phyloP scores from a whole-genome alignment of 1,140 invertebrate species.

The Triops cancriformis region DNA sequence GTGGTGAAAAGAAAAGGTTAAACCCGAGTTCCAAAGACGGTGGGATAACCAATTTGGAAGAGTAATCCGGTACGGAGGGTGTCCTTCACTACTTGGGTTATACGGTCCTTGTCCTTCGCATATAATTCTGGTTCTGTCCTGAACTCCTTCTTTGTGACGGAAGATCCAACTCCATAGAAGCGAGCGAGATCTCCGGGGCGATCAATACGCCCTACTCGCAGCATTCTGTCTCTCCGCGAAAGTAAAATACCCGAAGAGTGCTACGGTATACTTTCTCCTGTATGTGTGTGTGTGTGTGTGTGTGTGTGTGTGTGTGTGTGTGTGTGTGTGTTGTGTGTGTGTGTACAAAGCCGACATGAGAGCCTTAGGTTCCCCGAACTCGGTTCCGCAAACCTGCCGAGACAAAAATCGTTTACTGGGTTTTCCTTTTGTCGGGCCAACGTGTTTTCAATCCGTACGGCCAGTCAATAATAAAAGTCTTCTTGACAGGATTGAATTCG shows the following conservation, averaged over 20 bases:
- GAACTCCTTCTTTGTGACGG: constrained; percentile 4
- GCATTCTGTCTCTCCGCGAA: not conserved
- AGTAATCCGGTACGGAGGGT: not conserved
- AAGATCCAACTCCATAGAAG: not conserved
- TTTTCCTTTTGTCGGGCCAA: too few relatives aligned
- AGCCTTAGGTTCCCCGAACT: not conserved
- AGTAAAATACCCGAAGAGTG: not conserved
- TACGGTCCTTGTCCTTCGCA: constrained; percentile 12
- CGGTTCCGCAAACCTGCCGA: not conserved
- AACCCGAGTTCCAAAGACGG: not conserved
- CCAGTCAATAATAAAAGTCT: not conserved
- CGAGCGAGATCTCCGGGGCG: not conserved
- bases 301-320: not conserved
- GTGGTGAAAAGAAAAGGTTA: not conserved
- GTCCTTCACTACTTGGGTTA: not conserved
- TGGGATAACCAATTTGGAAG: not conserved
- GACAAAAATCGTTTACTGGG: not conserved
- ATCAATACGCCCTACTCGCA: constrained; percentile 4
- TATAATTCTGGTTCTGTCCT: not conserved
- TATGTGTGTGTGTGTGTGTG: not conserved
- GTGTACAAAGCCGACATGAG: not conserved
- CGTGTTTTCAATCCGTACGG: too few relatives aligned
- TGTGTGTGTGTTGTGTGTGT: not conserved
- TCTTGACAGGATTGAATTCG: not conserved
- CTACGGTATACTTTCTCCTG: not conserved